Evolutionary conservation across 37 sponge, comb jelly and placozoan genomes (phyloP).

Genomic region (Chondrilla cf. caribensis): DNA sequence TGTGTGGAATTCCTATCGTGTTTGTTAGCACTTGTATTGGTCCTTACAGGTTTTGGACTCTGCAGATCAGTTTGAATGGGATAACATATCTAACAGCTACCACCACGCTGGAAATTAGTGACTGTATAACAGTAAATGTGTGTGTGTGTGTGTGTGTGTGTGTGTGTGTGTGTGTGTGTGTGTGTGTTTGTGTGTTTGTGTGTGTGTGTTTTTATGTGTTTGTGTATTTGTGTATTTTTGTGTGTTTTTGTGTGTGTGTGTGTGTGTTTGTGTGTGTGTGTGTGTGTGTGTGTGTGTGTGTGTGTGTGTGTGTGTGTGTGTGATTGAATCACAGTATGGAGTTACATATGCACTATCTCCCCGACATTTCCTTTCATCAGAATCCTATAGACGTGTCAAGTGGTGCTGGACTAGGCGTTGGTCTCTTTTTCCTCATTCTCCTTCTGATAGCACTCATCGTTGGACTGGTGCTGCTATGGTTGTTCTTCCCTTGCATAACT

Average conservation of each 20-base stretch:
- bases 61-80: slow-evolving; percentile 14
- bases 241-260: not conserved
- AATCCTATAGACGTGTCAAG: too few species aligned
- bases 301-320: slow-evolving; percentile 19
- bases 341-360: not conserved
- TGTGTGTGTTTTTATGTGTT: not conserved
- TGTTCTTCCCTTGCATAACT: slow-evolving; percentile 50
- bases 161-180: slow-evolving; percentile 11
- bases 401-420: slow-evolving; percentile 29
- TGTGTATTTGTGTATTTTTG: not conserved
- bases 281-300: slow-evolving; percentile 13
- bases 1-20: too few species aligned
- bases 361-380: too few species aligned
- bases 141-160: slow-evolving; percentile 9
- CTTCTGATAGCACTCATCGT: not conserved
- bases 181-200: not conserved
- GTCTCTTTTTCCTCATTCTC: not conserved
- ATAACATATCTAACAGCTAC: not conserved
- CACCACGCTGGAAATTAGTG: not conserved
- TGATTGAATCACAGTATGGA: not conserved
- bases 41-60: not conserved
- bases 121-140: not conserved
- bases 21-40: too few species aligned
- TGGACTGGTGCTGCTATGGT: slow-evolving; percentile 41
- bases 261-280: not conserved